Evolutionary conservation across 2,888 invertebrate species (phyloP).

Genomic region (Oscheius sp.): DNA sequence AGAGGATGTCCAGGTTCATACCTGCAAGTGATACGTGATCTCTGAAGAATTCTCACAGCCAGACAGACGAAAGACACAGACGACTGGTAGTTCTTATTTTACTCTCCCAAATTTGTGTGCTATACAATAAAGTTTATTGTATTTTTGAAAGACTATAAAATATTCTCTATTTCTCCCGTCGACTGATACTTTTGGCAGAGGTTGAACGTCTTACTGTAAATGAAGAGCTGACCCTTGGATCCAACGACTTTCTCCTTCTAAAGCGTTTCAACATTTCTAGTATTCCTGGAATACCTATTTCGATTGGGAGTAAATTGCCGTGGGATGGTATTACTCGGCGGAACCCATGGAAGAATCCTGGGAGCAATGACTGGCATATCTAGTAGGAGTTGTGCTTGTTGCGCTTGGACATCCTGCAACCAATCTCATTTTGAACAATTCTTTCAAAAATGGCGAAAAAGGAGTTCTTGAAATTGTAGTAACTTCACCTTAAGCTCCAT

Average conservation of each 20-base stretch:
- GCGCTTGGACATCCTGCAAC: constrained; percentile 11
- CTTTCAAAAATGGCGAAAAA: no score
- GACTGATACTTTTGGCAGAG: constrained; percentile 21
- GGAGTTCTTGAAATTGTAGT: no score
- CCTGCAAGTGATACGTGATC: constrained; percentile 51
- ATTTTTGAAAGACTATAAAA: no score
- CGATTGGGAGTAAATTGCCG: constrained; percentile 25
- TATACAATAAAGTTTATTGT: no score
- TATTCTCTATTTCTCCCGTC: no score
- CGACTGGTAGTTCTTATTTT: no score
- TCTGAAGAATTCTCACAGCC: no score
- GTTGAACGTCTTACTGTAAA: background rate
- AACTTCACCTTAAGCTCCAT: constrained; percentile 39
- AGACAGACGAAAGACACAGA: no score
- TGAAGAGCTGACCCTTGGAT: background rate
- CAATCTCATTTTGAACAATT: no score
- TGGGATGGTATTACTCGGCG: constrained; percentile 45
- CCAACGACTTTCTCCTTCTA: constrained; percentile 5
- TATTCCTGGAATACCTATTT: constrained; percentile 6
- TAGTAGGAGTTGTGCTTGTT: constrained; percentile 3
- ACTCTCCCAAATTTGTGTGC: no score
- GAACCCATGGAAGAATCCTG: constrained; percentile 43
- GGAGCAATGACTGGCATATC: background rate
- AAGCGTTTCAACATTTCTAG: background rate
- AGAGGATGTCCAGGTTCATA: constrained; percentile 55